Percentiles rank a stretch among this genome's conserved stretches.
These are phyloP conservation scores for Drosophila simulans DNA, from an alignment of 1,140 invertebrate species.

Conservation along the genomic window DNA sequence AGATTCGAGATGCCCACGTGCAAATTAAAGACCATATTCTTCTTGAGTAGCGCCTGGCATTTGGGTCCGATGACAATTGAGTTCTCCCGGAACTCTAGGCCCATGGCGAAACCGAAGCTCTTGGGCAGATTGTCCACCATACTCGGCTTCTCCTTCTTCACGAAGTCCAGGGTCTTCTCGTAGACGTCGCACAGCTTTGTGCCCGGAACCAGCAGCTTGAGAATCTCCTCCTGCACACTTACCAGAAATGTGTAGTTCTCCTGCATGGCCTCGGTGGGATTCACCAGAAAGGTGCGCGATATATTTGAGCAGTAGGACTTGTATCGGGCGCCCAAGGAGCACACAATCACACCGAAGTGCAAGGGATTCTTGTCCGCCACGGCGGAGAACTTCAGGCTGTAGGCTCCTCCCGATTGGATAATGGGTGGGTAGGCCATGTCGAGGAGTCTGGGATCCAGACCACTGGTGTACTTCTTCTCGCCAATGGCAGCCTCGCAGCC, in stretches of 20 bases:
- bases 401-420: slow-evolving; percentile 98
- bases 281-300: slow-evolving; percentile 98
- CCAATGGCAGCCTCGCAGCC: slow-evolving; percentile 95
- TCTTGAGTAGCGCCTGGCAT: slow-evolving; percentile 91
- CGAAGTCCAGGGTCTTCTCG: slow-evolving; percentile 91
- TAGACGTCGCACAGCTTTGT: slow-evolving; percentile 95
- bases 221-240: slow-evolving; percentile 95
- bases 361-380: slow-evolving; percentile 96
- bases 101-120: slow-evolving; percentile 98
- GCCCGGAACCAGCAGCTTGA: slow-evolving; percentile 93
- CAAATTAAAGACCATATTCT: slow-evolving; percentile 99
- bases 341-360: slow-evolving; percentile 98
- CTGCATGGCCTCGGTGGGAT: slow-evolving; percentile 93
- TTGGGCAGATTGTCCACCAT: slow-evolving; percentile 97
- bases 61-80: slow-evolving; percentile 96
- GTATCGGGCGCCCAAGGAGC: slow-evolving; percentile 96
- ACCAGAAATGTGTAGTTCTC: slow-evolving; percentile 97
- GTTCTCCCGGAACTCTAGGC: slow-evolving; percentile 98
- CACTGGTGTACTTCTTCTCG: slow-evolving; percentile 97
- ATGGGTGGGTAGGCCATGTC: slow-evolving; percentile 99
- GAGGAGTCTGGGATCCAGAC: slow-evolving; percentile 93
- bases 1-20: slow-evolving; percentile 97
- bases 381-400: slow-evolving; percentile 98
- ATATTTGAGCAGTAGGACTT: slow-evolving; percentile 99
- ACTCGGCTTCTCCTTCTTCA: slow-evolving; percentile 94